Base-by-base conservation (phyloP, 2,888 invertebrate species). In the Ophion slaviceki region DNA sequence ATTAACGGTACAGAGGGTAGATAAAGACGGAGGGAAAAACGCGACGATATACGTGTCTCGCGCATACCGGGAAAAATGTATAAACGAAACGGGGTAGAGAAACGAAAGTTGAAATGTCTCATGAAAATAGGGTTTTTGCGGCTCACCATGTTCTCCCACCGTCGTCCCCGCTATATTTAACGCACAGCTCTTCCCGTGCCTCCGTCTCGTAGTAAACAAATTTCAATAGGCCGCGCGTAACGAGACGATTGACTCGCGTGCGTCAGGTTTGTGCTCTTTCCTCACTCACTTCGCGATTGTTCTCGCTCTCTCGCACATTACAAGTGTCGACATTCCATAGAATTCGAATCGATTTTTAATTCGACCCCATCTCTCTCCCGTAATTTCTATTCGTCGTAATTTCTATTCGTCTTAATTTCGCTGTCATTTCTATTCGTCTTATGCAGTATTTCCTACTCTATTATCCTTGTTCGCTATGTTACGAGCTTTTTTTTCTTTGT, bases 111-210 rank as follows among this genome's bases (percentile, higher is more conserved):
- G 75, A 86, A 81, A 86, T 81, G 70, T 84, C 88, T 91, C 90
- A 91, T 92, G 92, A 92, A 92, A 92, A 92, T 92, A 92, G 92
- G 91, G 90, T 89, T 91, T 90, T 91, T 90, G 89, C 88, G 89
- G 89, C 90, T 92, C 90, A 91, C 90, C 91, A 89, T 91, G 89
- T 88, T 89, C 80, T 61, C 77, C 85, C 87, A 72, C 78, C 86
- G 68, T 83, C 61, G 79, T 75, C 68, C 79, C 75, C 79, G 88
- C 87, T 87, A 88, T 86, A 81, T 86, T 84, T 83, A 87, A 84
- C 82, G 79, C 61, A 71, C 75, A 76, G 67, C 83, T 77, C 77
- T 66, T 53, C 86, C 82, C 85, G 85, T 76, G 77, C 85, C 74
- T 68, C 74, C 66, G 53, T 72, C 72, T 28, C 85, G 85, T 85